A percentile compares a stretch with the other conserved stretches of the same genome.
Conservation (phyloP, 2,888 invertebrate genomes). For the Morpho achilles region DNA sequence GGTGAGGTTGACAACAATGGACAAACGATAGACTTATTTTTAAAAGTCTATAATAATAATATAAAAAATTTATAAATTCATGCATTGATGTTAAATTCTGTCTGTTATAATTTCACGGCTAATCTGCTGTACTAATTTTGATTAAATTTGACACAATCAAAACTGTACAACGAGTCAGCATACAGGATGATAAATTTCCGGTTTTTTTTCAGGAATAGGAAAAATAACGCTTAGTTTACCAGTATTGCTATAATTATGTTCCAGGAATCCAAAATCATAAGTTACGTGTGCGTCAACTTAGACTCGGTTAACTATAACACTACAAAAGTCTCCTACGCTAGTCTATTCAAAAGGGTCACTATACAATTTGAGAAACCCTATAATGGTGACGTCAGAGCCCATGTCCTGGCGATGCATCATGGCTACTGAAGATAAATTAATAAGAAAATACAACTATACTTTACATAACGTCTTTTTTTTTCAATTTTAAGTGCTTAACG, state of each 20-base stretch:
- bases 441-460: not conserved
- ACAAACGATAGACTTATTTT: too few species aligned
- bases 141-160: not conserved
- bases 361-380: not conserved
- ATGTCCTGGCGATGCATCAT: slow-evolving; percentile 12
- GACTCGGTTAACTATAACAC: not conserved
- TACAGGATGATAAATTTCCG: too few species aligned
- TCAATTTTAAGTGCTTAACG: too few species aligned
- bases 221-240: too few species aligned
- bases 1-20: too few species aligned
- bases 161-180: not conserved
- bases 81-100: too few species aligned
- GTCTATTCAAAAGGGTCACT: slow-evolving; percentile 7
- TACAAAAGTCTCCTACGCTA: slow-evolving; percentile 5
- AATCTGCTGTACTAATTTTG: too few species aligned
- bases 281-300: slow-evolving; percentile 15
- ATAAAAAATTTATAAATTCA: too few species aligned
- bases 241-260: too few species aligned
- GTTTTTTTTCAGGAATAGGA: too few species aligned
- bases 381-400: not conserved
- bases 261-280: slow-evolving; percentile 13
- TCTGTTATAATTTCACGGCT: not conserved
- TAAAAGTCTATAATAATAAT: too few species aligned
- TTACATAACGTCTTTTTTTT: too few species aligned
- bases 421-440: slow-evolving; percentile 3